Evolutionary conservation across 2,888 invertebrate genomes (phyloP), one percentile per base, ranked within the genome.

Genomic region (Cerastis leucographa): DNA sequence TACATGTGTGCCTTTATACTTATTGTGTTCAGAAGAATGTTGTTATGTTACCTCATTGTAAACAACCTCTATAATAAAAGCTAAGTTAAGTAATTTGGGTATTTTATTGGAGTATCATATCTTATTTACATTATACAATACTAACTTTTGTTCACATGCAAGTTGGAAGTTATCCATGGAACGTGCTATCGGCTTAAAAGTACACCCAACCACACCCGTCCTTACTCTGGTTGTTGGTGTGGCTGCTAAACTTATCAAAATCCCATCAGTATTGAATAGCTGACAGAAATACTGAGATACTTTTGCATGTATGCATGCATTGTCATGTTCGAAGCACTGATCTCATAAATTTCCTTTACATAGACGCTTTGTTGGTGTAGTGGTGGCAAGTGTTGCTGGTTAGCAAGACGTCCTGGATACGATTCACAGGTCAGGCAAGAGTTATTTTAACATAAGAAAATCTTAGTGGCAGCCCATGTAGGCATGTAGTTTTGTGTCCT

Each of bases 31-130:
- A 90, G 80, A 83, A 86, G 85, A 82, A 83, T 85, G 82, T 88
- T 85, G 89, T 91, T 92, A 90, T 89, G 93, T 94, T 94, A 93
- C 92, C 93, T 90, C 88, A 88, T 90, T 93, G 90, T 94, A 92
- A 87, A 90, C 85, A 80, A 89, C 78, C 80, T 85, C 82, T 87
- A 65, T 75, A 83, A 74, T 89, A 90, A 91, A 85, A 74, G 70
- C 44, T 85, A 83, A 84, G 49, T 71, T 78, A 70, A 44, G 12
- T 25, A 19, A 65, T 29, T 29, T 61, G 4, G 5, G 12, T 42
- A 74, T 78, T 81, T 81, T 25, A 61, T 71, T 59, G 40, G 11
- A 49, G 12, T 19, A 29, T 17, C 11, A 42, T 76, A 46, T 46
- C 61, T 40, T 22, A 35, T 44, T 40, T 62, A 8, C 12, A 35